A percentile compares a stretch with the other conserved stretches of the same genome.
Conservation (phyloP, 2,113 vertebrate species). For the Pipra filicauda region DNA sequence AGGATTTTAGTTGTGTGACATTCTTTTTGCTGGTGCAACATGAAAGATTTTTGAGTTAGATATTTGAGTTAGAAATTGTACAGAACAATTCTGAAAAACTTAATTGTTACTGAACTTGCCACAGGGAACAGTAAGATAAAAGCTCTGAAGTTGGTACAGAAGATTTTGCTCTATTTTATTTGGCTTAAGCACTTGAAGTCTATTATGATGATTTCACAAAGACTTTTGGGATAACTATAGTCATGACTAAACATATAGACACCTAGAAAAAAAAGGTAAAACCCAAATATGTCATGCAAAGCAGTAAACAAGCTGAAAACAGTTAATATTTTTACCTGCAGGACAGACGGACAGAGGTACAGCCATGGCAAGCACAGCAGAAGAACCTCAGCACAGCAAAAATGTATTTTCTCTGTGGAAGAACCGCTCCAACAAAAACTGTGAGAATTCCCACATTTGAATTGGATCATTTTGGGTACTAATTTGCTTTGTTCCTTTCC, state of each 20-base stretch:
- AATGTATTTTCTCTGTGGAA: not conserved
- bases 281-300: rapidly evolving
- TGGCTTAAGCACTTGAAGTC: not conserved
- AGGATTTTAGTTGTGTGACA: not conserved
- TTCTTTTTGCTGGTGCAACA: not conserved
- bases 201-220: not conserved
- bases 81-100: not conserved
- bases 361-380: not conserved
- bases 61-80: not conserved
- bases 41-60: not conserved
- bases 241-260: not conserved
- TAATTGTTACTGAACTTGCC: constrained; percentile 32
- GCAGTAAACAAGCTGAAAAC: not conserved
- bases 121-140: not conserved
- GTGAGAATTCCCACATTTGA: not conserved
- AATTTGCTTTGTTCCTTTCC: not conserved
- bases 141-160: not conserved
- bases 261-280: not conserved
- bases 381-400: not conserved
- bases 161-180: constrained; percentile 4
- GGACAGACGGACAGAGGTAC: not conserved
- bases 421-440: rapidly evolving
- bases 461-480: not conserved
- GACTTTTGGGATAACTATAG: not conserved
- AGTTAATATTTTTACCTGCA: not conserved